Base-by-base conservation (phyloP, 2,113 vertebrate genomes). In the Perccottus glenii region DNA sequence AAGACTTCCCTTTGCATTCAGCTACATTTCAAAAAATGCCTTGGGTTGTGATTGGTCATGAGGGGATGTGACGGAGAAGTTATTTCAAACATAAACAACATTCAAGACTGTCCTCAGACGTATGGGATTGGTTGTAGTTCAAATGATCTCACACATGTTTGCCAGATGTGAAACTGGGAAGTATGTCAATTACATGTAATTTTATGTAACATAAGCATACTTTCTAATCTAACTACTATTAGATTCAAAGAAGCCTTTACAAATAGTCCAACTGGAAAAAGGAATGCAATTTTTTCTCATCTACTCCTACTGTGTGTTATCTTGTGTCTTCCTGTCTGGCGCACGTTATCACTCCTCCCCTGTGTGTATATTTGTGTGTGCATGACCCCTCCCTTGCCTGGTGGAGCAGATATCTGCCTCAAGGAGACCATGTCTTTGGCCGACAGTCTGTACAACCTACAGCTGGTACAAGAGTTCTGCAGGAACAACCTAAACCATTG, bases 401-500 rank as follows among this genome's bases (percentile, higher is more conserved):
- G 40, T 70, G n/a, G 57, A 73, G 61, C 88, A 99, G 98, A 99
- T 90, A 94, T 98, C 82, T 98, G 98, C 90, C 91, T 99, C 78
- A 99, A 99, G 83, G 96, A 98, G 88, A 94, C 94, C 3, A 97
- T 99, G 96, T 99, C 97, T 53, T 86, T 99, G 92, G 97, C 96
- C 11, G 98, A 99, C 88, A 97, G 96, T 83, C 89, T 99, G 56
- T 98, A 98, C 88, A 99, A 99, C 82, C 95, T 99, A 7, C 98
- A 98, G 70, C 64, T 98, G 84, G 95, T 99, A 77, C 96, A 98
- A 85, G 94, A 96, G 38, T 98, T 99, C 91, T 98, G 97, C 88
- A 95, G 92, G 78, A 95, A 94, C 78, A 96, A 96, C 84, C 91
- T 99, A 81, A 96, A 96, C 87, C 94, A 91, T 85, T 99, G 97